Percentiles rank a stretch among this genome's conserved stretches.
Conservation (phyloP, 2,888 invertebrate genomes). For the Folsomia candida region DNA sequence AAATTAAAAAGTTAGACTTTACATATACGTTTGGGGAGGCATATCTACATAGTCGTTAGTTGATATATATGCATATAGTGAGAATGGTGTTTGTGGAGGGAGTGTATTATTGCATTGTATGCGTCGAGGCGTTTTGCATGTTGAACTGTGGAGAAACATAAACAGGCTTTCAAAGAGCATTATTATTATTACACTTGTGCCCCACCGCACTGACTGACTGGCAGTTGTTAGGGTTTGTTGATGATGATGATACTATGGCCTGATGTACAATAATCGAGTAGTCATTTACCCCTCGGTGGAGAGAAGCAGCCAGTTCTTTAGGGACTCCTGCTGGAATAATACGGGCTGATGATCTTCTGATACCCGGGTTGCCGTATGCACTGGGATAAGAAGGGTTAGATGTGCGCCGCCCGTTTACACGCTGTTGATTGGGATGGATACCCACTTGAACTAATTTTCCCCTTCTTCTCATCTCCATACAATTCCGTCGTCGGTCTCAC, state of each 20-base stretch:
- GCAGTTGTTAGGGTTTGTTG: background rate
- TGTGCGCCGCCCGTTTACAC: background rate
- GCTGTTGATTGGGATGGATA: background rate
- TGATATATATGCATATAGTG: background rate
- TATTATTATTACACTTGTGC: background rate
- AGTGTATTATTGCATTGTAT: background rate
- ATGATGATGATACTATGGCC: background rate
- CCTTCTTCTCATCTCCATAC: background rate
- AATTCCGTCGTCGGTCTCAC: background rate
- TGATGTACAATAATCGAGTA: background rate
- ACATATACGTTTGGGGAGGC: too few species aligned
- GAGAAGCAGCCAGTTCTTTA: background rate
- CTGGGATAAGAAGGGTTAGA: background rate
- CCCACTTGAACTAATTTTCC: conserved; percentile 8
- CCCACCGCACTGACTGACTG: background rate
- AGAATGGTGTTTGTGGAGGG: too few species aligned
- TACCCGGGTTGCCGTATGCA: background rate
- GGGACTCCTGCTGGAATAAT: background rate
- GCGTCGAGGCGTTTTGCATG: conserved; percentile 15
- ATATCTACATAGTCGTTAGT: background rate
- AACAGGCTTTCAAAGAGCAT: background rate
- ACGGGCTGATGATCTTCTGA: background rate
- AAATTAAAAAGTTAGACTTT: too few species aligned
- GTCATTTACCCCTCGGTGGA: background rate
- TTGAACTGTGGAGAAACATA: conserved; percentile 1